phyloP scores from a whole-genome alignment of 2,797 vertebrate genomes.

The Pagetopsis macropterus region DNA sequence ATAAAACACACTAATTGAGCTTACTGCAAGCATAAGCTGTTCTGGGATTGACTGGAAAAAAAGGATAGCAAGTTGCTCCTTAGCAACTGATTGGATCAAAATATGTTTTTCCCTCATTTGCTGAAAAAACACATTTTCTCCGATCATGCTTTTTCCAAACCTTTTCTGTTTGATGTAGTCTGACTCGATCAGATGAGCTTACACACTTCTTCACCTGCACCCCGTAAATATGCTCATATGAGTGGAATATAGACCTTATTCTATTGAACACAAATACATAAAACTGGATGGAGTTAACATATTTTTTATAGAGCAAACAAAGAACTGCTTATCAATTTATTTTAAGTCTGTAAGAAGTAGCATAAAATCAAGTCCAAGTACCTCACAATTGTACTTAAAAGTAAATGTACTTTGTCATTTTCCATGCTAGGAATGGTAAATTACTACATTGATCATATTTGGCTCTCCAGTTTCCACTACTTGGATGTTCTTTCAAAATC shows the following conservation, averaged over 20 bases:
- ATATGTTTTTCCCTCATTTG: background rate
- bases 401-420: background rate
- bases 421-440: background rate
- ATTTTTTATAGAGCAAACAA: background rate
- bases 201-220: background rate
- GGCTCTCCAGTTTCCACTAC: background rate
- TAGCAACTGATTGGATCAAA: conserved; percentile 14
- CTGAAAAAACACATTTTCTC: background rate
- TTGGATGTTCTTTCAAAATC: background rate
- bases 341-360: background rate
- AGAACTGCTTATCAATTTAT: background rate
- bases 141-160: background rate
- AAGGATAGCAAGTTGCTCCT: background rate
- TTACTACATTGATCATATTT: background rate
- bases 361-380: background rate
- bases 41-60: conserved; percentile 10
- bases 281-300: too few species aligned
- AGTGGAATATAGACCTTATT: background rate
- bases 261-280: background rate
- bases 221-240: background rate
- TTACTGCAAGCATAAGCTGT: conserved; percentile 6
- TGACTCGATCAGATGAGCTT: background rate
- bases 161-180: background rate
- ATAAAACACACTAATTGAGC: conserved; percentile 27
- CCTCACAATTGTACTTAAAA: background rate